These are phyloP conservation scores for Hipposideros armiger DNA, from an alignment of 2,113 vertebrate species.

Conservation along the genomic window DNA sequence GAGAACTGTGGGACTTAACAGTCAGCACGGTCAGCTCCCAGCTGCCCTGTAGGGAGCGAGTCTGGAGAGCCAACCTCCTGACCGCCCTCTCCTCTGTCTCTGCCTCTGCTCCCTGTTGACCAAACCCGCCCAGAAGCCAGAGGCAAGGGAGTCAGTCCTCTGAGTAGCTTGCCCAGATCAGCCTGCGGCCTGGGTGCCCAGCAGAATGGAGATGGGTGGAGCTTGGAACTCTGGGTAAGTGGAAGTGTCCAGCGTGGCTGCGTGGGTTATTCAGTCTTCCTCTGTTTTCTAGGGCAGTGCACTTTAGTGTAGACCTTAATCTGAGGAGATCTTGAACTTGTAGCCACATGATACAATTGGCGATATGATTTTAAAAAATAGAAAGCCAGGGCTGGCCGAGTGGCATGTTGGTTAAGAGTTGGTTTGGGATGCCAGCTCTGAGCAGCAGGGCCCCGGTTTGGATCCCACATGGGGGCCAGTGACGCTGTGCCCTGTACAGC, in stretches of 20 bases:
- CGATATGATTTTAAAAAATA: background rate
- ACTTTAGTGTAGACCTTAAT: background rate
- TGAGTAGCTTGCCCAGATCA: background rate
- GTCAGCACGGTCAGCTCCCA: background rate
- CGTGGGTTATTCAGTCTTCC: background rate
- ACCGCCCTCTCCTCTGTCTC: background rate
- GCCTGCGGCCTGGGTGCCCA: background rate
- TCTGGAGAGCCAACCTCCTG: background rate
- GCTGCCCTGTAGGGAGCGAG: background rate
- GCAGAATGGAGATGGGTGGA: background rate
- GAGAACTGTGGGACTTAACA: background rate
- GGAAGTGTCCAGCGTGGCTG: background rate
- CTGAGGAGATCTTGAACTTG: background rate
- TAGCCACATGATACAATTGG: background rate
- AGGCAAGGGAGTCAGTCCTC: accelerated
- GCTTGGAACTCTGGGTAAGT: background rate
- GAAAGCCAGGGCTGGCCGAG: background rate
- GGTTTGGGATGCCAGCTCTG: no score
- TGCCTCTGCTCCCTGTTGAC: background rate
- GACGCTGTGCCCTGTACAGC: no score
- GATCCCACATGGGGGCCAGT: no score
- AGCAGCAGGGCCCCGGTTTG: no score
- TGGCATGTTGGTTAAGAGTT: no score
- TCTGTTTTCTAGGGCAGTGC: background rate
- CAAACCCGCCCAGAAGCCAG: background rate